phyloP scores from a whole-genome alignment of 2,113 vertebrate genomes.

The Hippolais icterina region DNA sequence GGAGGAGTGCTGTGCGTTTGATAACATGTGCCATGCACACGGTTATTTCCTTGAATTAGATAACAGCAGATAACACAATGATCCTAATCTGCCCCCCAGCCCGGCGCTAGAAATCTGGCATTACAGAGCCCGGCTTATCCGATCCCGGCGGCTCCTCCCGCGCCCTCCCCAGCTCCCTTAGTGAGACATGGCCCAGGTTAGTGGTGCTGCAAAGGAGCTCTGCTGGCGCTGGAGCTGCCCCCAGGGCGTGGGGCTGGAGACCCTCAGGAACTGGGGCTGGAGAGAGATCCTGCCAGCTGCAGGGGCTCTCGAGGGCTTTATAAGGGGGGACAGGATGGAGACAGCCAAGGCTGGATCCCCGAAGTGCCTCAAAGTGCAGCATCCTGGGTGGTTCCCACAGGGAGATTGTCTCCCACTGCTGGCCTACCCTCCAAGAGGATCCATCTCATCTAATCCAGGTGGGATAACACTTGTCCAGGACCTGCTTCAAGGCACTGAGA shows the following conservation, averaged over 20 bases:
- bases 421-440: not conserved
- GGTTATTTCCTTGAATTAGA: constrained; percentile 46
- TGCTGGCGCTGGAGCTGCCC: not conserved
- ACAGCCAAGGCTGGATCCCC: not conserved
- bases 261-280: not conserved
- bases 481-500: not conserved
- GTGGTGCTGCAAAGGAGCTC: not conserved
- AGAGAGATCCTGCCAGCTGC: not conserved
- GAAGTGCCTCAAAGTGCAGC: not conserved
- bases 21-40: not conserved
- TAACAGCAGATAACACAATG: constrained; percentile 17
- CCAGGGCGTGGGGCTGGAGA: not conserved
- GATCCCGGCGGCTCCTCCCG: not conserved
- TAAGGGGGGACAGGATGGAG: no score
- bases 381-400: not conserved
- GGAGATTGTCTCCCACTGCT: fast-evolving
- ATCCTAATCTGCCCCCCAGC: not conserved
- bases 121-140: not conserved
- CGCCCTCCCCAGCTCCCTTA: not conserved
- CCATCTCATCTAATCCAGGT: not conserved
- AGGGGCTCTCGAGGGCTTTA: not conserved
- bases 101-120: not conserved
- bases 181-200: not conserved
- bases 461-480: not conserved
- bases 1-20: not conserved